Base-by-base conservation (phyloP, 2,797 vertebrate species). In the Xiphophorus birchmanni region DNA sequence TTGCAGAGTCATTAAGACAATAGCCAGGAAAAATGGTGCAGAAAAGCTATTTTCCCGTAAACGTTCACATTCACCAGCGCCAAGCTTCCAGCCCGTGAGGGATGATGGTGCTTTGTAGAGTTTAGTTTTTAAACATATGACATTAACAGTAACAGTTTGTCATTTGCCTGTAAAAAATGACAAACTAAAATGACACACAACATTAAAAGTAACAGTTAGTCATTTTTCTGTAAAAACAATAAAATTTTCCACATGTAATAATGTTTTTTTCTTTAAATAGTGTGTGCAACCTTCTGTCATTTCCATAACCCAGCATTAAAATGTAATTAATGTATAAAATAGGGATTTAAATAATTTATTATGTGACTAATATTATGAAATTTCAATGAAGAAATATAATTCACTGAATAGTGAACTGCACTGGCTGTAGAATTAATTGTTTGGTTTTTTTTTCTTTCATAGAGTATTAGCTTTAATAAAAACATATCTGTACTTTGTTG, bases 391-490 rank as follows among this genome's bases (percentile, higher is more conserved):
- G 56, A 21, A 72, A 44, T 76, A 35, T 42, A n/a, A 67, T n/a
- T 17, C 83, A 79, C 69, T 80, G 82, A 84, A 83, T 85, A 77
- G 50, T 50, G 52, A 74, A 82, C 79, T 73, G 83, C 48, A 67
- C 83, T 77, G 77, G 40, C 45, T 79, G 65, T 35, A 80, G 89
- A 60, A 84, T 84, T 79, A 81, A 92, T 78, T 32, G 40, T 15
- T 77, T 48, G 3, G 40, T 47, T 15, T 50, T 21, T 52, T 21
- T 52, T 54, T n/a, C 60, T 52, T 8, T 80, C 32, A 74, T 84
- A 56, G 37, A 79, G 75, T n/a, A 65, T 79, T n/a, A 74, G 45
- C 79, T 89, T 80, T 90, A 77, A 87, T 88, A 77, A 86, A 75
- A 42, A 29, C 32, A 76, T 74, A 37, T 84, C 37, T 54, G 73